Conservation (phyloP, 2,113 vertebrate species). For the Ceratotherium simum region DNA sequence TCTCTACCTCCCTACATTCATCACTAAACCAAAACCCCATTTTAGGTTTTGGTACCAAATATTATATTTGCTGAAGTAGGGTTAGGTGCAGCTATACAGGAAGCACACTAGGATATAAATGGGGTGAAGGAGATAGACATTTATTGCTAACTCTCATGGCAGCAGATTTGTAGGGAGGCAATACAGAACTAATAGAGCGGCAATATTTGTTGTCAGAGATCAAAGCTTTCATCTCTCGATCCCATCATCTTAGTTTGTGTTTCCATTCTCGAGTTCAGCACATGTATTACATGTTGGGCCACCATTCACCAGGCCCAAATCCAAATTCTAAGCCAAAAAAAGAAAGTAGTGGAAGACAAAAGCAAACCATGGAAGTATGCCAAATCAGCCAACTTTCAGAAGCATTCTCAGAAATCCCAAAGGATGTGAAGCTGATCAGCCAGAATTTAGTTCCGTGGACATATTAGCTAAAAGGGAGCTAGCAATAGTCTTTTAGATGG, state of each 20-base stretch:
- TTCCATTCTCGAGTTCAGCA: neutral
- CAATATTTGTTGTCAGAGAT: neutral
- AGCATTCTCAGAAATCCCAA: neutral
- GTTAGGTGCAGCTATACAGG: neutral
- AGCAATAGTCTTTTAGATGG: neutral
- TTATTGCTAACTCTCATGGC: neutral
- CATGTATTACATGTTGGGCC: neutral
- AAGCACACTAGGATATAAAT: neutral
- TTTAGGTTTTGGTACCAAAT: neutral
- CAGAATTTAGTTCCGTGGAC: neutral
- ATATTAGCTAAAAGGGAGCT: neutral
- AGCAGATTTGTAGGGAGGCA: neutral
- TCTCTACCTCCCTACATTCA: neutral
- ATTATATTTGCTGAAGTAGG: neutral
- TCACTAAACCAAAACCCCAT: neutral
- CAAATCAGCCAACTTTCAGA: neutral
- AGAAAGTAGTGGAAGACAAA: neutral
- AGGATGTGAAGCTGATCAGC: neutral
- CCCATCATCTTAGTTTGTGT: neutral
- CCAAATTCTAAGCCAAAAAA: neutral
- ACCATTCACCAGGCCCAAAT: neutral
- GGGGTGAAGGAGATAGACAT: neutral
- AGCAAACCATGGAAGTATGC: neutral
- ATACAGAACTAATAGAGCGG: neutral
- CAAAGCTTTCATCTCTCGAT: neutral